Base-by-base conservation (phyloP, 2,888 invertebrate species). In the Scaptomyza caliginosa region DNA sequence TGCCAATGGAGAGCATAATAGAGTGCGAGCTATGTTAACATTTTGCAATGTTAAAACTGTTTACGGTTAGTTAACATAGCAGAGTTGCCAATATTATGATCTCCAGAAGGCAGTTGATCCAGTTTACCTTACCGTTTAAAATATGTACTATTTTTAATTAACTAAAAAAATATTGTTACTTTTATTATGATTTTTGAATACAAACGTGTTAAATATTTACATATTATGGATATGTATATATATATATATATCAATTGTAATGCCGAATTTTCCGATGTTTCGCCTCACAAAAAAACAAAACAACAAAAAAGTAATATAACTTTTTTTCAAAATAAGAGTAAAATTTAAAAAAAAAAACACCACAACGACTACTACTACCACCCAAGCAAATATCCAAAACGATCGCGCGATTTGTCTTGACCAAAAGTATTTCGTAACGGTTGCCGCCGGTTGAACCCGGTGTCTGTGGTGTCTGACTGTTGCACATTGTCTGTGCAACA, bases 221-320 rank as follows among this genome's bases (percentile, higher is more conserved):
- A 59, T 67, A 24, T 70, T 60, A 57, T 70, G 54, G 76, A 70
- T 77, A 71, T 74, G n/a, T 24, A 32, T 7, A 32, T 17, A 26
- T 17, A 17, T 16, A 43, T 26, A 74, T 77, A 67, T 75, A 70
- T 80, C 60, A 69, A 88, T 89, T 91, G 91, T 91, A 90, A 91
- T 90, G 88, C 91, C 91, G 90, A 91, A 90, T 91, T 91, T 90
- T 91, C 90, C 89, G 89, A 91, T 91, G 91, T 90, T 91, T 90
- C 91, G 91, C 91, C 91, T 91, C 91, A 91, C 90, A 90, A 86
- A 77, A 72, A 71, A 59, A 46, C 59, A 49, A 43, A 43, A 62
- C 40, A 60, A 45, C 57, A 34, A 50, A 38, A 59, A 48, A 49
- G 51, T 24, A 69, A 62, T 45, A 43, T 24, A 17, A 45, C n/a